Conservation (phyloP, 2,888 invertebrate species). For the Hydrotaea diabolus region DNA sequence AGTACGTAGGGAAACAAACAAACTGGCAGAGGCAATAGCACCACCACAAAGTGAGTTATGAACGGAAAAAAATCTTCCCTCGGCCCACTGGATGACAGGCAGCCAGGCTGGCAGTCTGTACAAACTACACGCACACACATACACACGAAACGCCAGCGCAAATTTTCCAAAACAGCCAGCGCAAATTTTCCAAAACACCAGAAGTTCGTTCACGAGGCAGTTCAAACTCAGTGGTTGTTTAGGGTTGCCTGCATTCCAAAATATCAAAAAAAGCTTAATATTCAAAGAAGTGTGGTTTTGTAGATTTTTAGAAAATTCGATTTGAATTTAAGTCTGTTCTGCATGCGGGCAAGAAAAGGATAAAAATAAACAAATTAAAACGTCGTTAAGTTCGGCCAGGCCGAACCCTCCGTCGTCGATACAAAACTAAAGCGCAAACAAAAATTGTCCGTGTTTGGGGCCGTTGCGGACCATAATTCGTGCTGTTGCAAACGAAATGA, state of each 20-base stretch:
- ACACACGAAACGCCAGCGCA: conserved; percentile 59
- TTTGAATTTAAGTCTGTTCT: too few species aligned
- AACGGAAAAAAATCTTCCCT: conserved; percentile 52
- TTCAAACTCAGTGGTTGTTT: neutral
- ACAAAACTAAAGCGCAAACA: too few species aligned
- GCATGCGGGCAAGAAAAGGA: too few species aligned
- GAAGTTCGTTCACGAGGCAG: neutral
- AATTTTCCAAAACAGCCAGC: conserved; percentile 49
- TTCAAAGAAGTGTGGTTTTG: too few species aligned
- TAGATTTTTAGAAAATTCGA: too few species aligned
- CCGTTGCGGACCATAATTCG: too few species aligned
- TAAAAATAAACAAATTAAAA: too few species aligned
- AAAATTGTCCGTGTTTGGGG: too few species aligned
- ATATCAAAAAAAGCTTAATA: too few species aligned
- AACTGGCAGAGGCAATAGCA: neutral
- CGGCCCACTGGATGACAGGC: conserved; percentile 44
- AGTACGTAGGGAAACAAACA: conserved; percentile 8
- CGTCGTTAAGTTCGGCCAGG: too few species aligned
- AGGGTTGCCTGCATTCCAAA: neutral
- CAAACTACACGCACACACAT: conserved; percentile 5
- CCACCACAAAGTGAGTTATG: neutral
- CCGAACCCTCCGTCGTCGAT: too few species aligned
- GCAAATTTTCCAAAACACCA: conserved; percentile 43
- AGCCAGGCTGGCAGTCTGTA: neutral
- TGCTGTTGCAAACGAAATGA: too few species aligned